Evolutionary conservation across 2,113 vertebrate genomes (phyloP).

Genomic region (Pseudolaguvia tuberculata): DNA sequence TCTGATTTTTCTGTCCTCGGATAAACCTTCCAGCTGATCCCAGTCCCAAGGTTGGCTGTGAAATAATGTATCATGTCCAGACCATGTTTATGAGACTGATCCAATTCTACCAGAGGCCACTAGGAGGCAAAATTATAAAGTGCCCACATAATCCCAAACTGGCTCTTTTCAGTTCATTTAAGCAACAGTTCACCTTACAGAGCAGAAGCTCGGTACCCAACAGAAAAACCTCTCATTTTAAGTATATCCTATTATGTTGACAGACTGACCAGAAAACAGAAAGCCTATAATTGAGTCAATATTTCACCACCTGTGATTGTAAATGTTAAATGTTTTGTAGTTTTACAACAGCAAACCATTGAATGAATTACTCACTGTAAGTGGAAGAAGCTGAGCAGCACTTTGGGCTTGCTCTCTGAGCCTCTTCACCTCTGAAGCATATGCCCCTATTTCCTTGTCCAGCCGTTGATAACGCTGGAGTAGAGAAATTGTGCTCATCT

Average conservation of each 20-base stretch:
- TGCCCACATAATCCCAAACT: neutral
- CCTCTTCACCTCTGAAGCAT: constrained; percentile 67
- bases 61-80: too few species aligned
- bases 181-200: neutral
- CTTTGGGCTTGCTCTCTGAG: constrained; percentile 70
- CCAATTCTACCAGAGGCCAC: neutral
- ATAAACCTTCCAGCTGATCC: too few species aligned
- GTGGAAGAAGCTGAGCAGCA: constrained; percentile 62
- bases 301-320: neutral
- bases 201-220: too few species aligned
- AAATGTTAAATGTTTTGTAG: neutral
- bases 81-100: neutral
- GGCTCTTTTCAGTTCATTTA: neutral
- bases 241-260: neutral
- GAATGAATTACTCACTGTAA: constrained; percentile 61
- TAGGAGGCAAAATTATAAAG: neutral
- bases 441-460: constrained; percentile 71
- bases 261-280: neutral
- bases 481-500: constrained; percentile 62
- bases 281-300: neutral
- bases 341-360: neutral
- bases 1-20: too few species aligned
- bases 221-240: neutral
- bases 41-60: too few species aligned
- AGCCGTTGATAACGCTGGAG: constrained; percentile 73